Base-by-base conservation (phyloP, 2,888 invertebrate genomes). In the Dasysyrphus albostriatus region DNA sequence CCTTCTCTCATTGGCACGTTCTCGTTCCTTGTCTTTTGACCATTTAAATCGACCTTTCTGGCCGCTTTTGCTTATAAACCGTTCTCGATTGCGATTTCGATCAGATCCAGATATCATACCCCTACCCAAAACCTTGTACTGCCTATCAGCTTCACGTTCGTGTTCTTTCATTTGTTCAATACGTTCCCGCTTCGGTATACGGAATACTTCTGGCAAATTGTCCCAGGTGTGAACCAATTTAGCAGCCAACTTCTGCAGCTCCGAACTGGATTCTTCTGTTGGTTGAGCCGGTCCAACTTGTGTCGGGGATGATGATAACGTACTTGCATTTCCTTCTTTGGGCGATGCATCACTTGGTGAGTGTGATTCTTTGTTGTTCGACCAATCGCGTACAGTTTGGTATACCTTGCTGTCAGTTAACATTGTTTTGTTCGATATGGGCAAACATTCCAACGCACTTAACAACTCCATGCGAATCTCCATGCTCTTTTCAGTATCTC, bases 101-200 rank as follows among this genome's bases (percentile, higher is more conserved):
- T 70, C 65, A 1, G 69, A 69, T n/a, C 51, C 32, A 24, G 74
- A 63, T 6, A 58, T 51, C 6, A 44, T 14, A 51, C 82, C 81
- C 37, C 88, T 77, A 0, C 89, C 88, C 0, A 89, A 88, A 16
- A 88, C 88, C 89, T 92, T 89, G 91, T 93, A 90, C 90, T 90
- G 91, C 59, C 93, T 94, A 93, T 97, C 97, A 8, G 98, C 98
- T 93, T 98, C 97, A 47, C 97, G 94, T 93, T 98, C 98, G 91
- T 98, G 98, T 91, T 98, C 97, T 91, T 98, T 98, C 96, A 98
- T 97, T 92, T 98, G 98, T 91, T 98, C 98, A 84, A 98, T 96
- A 77, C 98, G 94, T 91, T 98, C 97, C 89, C 98, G 98, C 93
- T 98, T 98, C 1, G 98, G 98, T 90, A 98, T 98, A 91, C 97